These are phyloP conservation scores for Zonitis immaculata DNA, from an alignment of 2,888 invertebrate species.

Conservation along the genomic window DNA sequence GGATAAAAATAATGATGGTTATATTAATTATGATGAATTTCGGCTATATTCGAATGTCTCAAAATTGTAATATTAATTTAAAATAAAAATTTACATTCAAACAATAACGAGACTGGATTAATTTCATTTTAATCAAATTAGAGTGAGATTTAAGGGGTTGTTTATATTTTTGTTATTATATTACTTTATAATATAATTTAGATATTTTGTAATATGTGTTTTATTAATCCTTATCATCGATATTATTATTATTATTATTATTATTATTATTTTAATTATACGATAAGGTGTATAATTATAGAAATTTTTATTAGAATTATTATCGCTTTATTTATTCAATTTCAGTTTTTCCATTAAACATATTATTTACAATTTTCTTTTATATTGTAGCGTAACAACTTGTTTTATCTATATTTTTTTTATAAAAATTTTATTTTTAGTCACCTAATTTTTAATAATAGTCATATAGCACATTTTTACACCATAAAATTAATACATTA, in stretches of 20 bases:
- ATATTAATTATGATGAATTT: constrained; percentile 63
- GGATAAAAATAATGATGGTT: constrained; percentile 71
- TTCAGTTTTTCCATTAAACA: constrained; percentile 19
- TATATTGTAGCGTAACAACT: constrained; percentile 18
- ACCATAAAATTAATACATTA: constrained; percentile 18
- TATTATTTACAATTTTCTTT: constrained; percentile 18
- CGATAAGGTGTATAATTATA: background rate
- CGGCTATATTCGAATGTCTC: constrained; percentile 10
- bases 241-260: too few relatives aligned
- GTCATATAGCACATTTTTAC: constrained; percentile 20
- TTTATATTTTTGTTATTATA: constrained; percentile 15
- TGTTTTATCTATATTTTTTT: too few relatives aligned
- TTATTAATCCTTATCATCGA: background rate
- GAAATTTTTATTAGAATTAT: background rate
- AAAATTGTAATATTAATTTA: constrained; percentile 3
- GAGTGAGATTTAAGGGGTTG: background rate
- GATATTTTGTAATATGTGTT: background rate
- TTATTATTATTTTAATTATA: background rate
- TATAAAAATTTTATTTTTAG: constrained; percentile 19
- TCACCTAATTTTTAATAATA: constrained; percentile 18
- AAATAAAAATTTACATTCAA: background rate
- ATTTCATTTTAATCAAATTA: constrained; percentile 2
- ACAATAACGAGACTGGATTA: constrained; percentile 5
- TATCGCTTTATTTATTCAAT: constrained; percentile 14
- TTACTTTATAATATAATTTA: constrained; percentile 13